A percentile compares a stretch with the other conserved stretches of the same genome.
Conservation (phyloP, 2,888 invertebrate genomes). For the Trypoxylon attenuatum region DNA sequence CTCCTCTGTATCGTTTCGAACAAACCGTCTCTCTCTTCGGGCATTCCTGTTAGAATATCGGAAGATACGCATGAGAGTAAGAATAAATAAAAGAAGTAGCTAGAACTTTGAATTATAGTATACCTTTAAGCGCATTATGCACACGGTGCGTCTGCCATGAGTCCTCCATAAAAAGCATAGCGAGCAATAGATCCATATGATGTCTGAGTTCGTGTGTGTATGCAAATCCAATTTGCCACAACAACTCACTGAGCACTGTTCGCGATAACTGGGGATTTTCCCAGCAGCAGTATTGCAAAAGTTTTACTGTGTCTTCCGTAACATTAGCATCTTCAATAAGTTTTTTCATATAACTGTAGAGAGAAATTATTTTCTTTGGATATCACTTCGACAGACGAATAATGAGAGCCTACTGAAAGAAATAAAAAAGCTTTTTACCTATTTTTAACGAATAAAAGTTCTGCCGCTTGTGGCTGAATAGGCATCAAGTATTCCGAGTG, state of each 20-base stretch:
- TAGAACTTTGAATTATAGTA: too few species aligned
- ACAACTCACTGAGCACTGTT: slow-evolving; percentile 89
- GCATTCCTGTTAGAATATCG: too few species aligned
- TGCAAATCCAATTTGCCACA: slow-evolving; percentile 92
- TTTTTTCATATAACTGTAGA: slow-evolving; percentile 91
- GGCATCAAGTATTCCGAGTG: slow-evolving; percentile 79
- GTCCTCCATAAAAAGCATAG: slow-evolving; percentile 92
- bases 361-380: too few species aligned
- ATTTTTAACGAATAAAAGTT: slow-evolving; percentile 87
- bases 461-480: slow-evolving; percentile 84
- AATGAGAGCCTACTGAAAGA: too few species aligned
- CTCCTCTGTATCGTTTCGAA: slow-evolving; percentile 94
- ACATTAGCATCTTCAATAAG: slow-evolving; percentile 95
- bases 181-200: slow-evolving; percentile 91
- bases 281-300: slow-evolving; percentile 96
- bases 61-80: too few species aligned
- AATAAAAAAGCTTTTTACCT: slow-evolving; percentile 77
- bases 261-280: slow-evolving; percentile 96
- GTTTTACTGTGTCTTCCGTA: slow-evolving; percentile 91
- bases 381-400: too few species aligned
- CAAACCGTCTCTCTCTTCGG: slow-evolving; percentile 92
- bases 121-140: slow-evolving; percentile 93
- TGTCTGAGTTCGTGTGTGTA: slow-evolving; percentile 96
- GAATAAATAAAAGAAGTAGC: too few species aligned
- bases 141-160: slow-evolving; percentile 97